Conservation (phyloP, 2,888 invertebrate species). For the Caenorhabditis sulstoni region DNA sequence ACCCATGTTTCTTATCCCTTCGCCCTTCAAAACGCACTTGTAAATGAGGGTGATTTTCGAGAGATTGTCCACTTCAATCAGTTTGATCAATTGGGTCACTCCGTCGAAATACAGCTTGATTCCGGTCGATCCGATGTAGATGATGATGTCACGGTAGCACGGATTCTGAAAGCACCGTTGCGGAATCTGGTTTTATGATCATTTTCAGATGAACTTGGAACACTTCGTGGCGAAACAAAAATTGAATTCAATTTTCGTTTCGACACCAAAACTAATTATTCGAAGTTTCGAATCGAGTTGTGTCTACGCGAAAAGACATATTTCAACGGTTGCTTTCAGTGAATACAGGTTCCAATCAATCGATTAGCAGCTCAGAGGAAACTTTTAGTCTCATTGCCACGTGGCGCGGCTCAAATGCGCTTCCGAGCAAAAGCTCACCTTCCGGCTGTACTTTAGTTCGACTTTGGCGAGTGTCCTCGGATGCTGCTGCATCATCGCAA, state of each 20-base stretch:
- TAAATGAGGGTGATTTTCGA: slow-evolving; percentile 96
- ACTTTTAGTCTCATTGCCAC: too few relatives aligned
- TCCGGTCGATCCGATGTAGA: slow-evolving; percentile 96
- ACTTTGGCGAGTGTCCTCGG: slow-evolving; percentile 71
- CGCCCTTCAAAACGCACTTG: too few relatives aligned
- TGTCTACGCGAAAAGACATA: too few relatives aligned
- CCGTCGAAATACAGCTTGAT: slow-evolving; percentile 97
- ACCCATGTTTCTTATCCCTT: too few relatives aligned
- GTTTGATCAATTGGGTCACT: slow-evolving; percentile 92
- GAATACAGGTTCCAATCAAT: too few relatives aligned
- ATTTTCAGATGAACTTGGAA: too few relatives aligned
- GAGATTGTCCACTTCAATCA: slow-evolving; percentile 96
- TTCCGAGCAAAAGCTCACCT: slow-evolving; percentile 57
- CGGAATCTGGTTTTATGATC: too few relatives aligned
- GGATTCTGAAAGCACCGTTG: slow-evolving; percentile 94
- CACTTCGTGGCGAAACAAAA: background rate
- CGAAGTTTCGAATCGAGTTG: too few relatives aligned
- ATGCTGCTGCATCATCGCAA: slow-evolving; percentile 75
- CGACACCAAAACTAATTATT: too few relatives aligned
- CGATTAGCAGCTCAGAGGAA: too few relatives aligned
- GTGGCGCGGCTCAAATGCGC: background rate
- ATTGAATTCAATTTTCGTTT: slow-evolving; percentile 4
- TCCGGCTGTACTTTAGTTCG: slow-evolving; percentile 74
- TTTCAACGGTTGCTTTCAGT: too few relatives aligned
- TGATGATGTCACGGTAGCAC: slow-evolving; percentile 93